Evolutionary conservation across 2,113 vertebrate genomes (phyloP).

Genomic region (Gymnocephalus cernua): DNA sequence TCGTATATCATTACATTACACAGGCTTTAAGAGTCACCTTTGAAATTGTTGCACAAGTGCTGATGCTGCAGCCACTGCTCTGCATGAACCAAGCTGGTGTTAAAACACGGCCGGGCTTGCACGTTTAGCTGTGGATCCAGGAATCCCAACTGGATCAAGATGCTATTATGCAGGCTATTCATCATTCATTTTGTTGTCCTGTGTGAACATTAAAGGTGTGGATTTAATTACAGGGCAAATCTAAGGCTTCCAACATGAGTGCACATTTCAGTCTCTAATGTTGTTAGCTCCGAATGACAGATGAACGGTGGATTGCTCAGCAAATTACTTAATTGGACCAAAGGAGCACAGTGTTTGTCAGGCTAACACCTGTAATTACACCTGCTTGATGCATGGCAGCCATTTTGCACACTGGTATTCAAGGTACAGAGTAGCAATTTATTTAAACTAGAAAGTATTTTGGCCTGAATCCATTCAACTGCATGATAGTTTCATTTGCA

Average conservation of each 20-base stretch:
- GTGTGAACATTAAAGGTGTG: slow-evolving; percentile 59
- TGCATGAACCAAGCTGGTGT: slow-evolving; percentile 35
- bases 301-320: slow-evolving; percentile 67
- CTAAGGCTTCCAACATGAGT: slow-evolving; percentile 60
- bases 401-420: slow-evolving; percentile 44
- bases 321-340: slow-evolving; percentile 74
- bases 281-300: slow-evolving; percentile 72
- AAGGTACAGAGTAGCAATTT: slow-evolving; percentile 52
- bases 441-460: slow-evolving; percentile 43
- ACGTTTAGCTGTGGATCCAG: slow-evolving; percentile 53
- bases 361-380: slow-evolving; percentile 75
- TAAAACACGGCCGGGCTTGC: slow-evolving; percentile 43
- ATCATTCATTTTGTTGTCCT: slow-evolving; percentile 72
- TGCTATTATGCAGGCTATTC: slow-evolving; percentile 66
- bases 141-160: slow-evolving; percentile 67
- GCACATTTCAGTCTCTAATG: slow-evolving; percentile 63
- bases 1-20: slow-evolving; percentile 28
- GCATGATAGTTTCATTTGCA: slow-evolving; percentile 54
- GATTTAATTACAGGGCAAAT: slow-evolving; percentile 75
- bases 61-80: slow-evolving; percentile 39
- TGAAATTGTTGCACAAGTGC: slow-evolving; percentile 33
- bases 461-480: slow-evolving; percentile 29
- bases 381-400: slow-evolving; percentile 64
- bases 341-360: slow-evolving; percentile 63
- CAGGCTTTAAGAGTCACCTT: slow-evolving; percentile 11